phyloP scores from a whole-genome alignment of 2,888 invertebrate species.

The Drosophila dives region DNA sequence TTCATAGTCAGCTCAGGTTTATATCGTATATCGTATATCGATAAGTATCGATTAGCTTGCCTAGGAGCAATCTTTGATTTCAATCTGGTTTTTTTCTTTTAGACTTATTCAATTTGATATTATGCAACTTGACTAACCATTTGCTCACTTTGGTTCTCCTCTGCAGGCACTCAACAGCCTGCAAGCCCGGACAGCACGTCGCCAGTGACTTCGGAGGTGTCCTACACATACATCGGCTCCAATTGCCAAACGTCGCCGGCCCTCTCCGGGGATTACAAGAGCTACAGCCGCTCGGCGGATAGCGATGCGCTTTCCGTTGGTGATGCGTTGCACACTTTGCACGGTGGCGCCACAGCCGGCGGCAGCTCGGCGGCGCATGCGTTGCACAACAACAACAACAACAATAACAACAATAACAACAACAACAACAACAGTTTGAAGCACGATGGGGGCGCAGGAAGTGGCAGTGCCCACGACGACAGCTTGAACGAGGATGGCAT shows the following conservation, averaged over 20 bases:
- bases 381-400: constrained; percentile 62
- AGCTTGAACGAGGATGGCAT: constrained; percentile 85
- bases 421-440: constrained; percentile 54
- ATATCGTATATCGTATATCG: neutral
- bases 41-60: neutral
- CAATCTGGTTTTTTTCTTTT: neutral
- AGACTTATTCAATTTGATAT: neutral
- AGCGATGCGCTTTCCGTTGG: constrained; percentile 82
- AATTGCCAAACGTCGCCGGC: constrained; percentile 84
- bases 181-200: constrained; percentile 95
- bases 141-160: neutral
- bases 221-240: constrained; percentile 85
- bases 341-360: constrained; percentile 43
- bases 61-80: neutral
- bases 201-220: constrained; percentile 91
- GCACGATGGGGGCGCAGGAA: constrained; percentile 52
- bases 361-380: constrained; percentile 63
- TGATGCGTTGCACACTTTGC: constrained; percentile 73
- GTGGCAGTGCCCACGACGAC: constrained; percentile 81
- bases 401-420: constrained; percentile 58
- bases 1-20: neutral
- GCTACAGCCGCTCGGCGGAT: constrained; percentile 83
- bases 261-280: constrained; percentile 83
- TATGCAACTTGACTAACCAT: neutral
- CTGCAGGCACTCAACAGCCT: constrained; percentile 88